Conservation (phyloP, 1,140 invertebrate genomes). For the Drosophila nikananu region DNA sequence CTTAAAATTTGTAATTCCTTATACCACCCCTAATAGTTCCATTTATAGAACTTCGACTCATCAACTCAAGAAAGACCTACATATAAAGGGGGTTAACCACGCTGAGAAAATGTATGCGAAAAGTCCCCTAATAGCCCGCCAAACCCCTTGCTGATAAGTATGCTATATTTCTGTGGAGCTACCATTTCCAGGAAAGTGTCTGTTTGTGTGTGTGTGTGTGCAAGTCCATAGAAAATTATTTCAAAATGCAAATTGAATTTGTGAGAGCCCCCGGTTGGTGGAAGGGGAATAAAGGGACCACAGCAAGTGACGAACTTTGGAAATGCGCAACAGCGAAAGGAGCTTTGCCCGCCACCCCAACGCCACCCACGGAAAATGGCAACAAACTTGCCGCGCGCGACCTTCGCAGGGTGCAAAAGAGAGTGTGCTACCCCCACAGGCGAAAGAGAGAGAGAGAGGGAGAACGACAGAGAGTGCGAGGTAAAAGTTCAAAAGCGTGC, state of each 20-base stretch:
- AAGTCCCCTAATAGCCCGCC: background rate
- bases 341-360: constrained; percentile 27
- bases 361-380: constrained; percentile 22
- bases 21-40: too few relatives aligned
- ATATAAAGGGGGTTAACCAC: background rate
- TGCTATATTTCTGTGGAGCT: constrained; percentile 32
- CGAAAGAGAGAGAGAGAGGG: background rate
- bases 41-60: background rate
- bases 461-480: constrained; percentile 13
- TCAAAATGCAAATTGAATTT: constrained; percentile 77
- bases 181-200: constrained; percentile 50
- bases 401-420: constrained; percentile 45
- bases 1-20: background rate
- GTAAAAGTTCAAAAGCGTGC: constrained; percentile 74
- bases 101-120: background rate
- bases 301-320: constrained; percentile 64
- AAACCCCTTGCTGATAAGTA: constrained; percentile 23
- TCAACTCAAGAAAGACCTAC: too few relatives aligned
- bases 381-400: constrained; percentile 48
- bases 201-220: background rate
- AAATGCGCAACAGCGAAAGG: constrained; percentile 75
- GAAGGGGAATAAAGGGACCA: background rate
- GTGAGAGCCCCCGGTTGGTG: constrained; percentile 3
- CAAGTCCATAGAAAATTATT: constrained; percentile 30
- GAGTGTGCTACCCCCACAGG: constrained; percentile 12